Evolutionary conservation across 2,888 invertebrate species (phyloP), one percentile per base, ranked within the genome.

Genomic region (Miltochrista miniata): DNA sequence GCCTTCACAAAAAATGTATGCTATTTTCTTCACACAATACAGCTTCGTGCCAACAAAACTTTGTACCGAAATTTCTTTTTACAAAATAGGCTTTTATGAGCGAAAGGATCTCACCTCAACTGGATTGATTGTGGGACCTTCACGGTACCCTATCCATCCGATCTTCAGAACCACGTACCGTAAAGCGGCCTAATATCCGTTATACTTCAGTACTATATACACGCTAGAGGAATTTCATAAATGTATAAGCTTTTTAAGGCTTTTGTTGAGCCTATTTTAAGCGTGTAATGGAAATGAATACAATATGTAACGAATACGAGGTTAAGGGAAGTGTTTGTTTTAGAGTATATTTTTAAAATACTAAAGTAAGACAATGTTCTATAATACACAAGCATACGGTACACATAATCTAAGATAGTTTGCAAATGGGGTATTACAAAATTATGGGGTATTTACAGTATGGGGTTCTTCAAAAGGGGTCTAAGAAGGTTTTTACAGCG

Each of bases 101-200:
- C 37, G n/a, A 36, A 36, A 52, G 48, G 60, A 45, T 50, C 60
- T 44, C 50, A 61, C 64, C 64, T 64, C 50, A 60, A 24, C 18
- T 24, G 18, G 18, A 5, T 24, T 24, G 18, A 24, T 65, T 63
- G 59, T 56, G 37, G 44, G 49, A 42, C 40, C 43, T 63, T 46
- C 52, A 56, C 51, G 56, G 45, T 66, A 49, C 48, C 54, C 56
- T 61, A 61, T 54, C 59, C 58, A 49, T 48, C 51, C 58, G 61
- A 66, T 66, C 56, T 63, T 42, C 14, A 51, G 30, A 59, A 50
- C 46, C 51, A 35, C 36, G 42, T 49, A 46, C 45, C 56, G 54
- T 63, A 51, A 54, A 44, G 37, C 51, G 13, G 34, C 42, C 51
- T 58, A 63, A 66, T 66, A 66, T 66, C 65, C 67, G 67, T 31